A percentile compares a stretch with the other conserved stretches of the same genome.
Evolutionary conservation across 2,113 vertebrate genomes (phyloP).

Genomic region (Numida meleagris): DNA sequence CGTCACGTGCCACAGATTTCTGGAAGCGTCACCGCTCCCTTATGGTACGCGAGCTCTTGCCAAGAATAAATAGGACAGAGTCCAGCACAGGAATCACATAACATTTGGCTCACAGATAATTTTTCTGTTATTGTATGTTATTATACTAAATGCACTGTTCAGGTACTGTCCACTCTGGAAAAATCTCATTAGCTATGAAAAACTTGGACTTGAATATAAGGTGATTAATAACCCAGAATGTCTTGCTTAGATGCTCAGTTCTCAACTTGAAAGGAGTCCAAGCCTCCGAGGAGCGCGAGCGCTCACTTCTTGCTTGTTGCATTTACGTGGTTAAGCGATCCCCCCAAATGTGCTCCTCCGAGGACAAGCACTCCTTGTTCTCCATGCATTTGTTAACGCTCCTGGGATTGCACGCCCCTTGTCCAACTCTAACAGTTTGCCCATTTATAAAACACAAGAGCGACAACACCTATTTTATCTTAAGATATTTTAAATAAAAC

Average conservation of each 20-base stretch:
- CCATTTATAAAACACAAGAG: not conserved
- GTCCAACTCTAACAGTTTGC: not conserved
- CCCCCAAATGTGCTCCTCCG: rapidly evolving
- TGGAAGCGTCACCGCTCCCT: constrained; percentile 61
- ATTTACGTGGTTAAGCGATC: not conserved
- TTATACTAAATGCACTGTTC: not conserved
- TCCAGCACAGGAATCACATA: constrained; percentile 50
- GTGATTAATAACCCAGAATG: constrained; percentile 2
- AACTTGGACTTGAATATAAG: not conserved
- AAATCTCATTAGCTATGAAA: not conserved
- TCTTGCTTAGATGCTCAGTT: not conserved
- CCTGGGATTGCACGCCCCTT: not conserved
- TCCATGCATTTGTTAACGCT: not conserved
- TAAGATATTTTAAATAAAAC: not conserved
- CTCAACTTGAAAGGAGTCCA: not conserved
- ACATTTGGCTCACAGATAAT: not conserved
- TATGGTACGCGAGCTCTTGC: constrained; percentile 32
- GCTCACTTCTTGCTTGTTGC: not conserved
- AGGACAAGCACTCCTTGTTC: not conserved
- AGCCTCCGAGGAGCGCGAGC: not conserved
- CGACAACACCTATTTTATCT: not conserved
- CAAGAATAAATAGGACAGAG: constrained; percentile 60
- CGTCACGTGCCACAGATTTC: constrained; percentile 42
- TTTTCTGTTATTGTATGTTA: not conserved
- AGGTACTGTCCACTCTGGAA: constrained; percentile 33